Evolutionary conservation across 1,140 invertebrate genomes (phyloP), one percentile per base, ranked within the genome.

Genomic region (Agraylea sexmaculata): DNA sequence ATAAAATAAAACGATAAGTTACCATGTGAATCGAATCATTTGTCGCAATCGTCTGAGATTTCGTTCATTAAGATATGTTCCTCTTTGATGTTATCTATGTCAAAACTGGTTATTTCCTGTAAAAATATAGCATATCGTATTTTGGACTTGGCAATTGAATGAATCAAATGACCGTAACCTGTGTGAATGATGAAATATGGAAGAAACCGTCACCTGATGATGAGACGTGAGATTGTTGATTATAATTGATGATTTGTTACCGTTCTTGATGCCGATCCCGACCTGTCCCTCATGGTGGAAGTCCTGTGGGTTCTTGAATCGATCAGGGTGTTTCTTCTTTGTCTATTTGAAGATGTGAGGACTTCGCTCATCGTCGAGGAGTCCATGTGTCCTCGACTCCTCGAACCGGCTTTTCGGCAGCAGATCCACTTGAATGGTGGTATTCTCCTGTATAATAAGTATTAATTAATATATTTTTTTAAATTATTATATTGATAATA

Each of bases 361-460:
- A 64, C 55, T 28, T 67, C 64, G 7, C 61, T 64, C 47, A 65
- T 51, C 0, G 63, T 64, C 2, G 64, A 62, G 37, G 61, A 65
- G 43, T 66, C 64, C 0, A 60, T 63, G 47, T 64, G 60, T 0
- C 61, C 57, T 0, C 46, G 42, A 11, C 29, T 15, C 2, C 52
- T 51, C 23, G 53, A 56, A 25, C 37, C 38, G 5, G 35, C 29
- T 0, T 51, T 43, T 52, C 53, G 54, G 37, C 64, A 65, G 58
- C 62, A 63, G 13, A 67, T 37, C 64, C 64, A 67, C 41, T 66
- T 65, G 48, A 64, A 67, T 4, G 62, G 64, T 0, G 64, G 62
- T 19, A 67, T 61, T 51, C 64, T 67, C 49, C 64, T 67, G 50
- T 37, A 28, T 29, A 35, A 36, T 19, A 32, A n/a, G n/a, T n/a